Percentiles rank a stretch among this genome's conserved stretches.
Conservation (phyloP, 2,797 vertebrate species). For the Salmo trutta region DNA sequence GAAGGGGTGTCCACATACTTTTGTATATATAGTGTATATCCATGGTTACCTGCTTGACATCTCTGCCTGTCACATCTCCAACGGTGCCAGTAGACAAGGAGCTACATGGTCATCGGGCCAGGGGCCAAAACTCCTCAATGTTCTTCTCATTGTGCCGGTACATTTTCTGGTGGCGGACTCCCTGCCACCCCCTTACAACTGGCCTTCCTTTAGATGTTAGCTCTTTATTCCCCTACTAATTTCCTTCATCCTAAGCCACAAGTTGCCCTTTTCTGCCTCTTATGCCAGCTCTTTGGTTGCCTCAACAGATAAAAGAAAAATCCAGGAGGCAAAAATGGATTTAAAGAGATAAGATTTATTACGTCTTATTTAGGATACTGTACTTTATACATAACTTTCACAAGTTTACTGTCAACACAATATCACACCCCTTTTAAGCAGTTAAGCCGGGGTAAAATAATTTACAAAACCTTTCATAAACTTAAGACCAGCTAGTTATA, state of each 20-base stretch:
- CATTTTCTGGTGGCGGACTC: background rate
- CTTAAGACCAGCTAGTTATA: constrained; percentile 45
- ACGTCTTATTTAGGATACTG: constrained; percentile 66
- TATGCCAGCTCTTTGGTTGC: background rate
- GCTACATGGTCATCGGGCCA: background rate
- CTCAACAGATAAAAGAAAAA: background rate
- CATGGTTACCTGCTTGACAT: background rate
- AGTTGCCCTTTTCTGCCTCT: too few species aligned
- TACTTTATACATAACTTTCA: constrained; percentile 79
- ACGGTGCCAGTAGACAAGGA: background rate
- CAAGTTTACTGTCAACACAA: constrained; percentile 76
- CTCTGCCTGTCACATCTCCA: background rate
- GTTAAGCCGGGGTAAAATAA: constrained; percentile 61
- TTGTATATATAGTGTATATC: background rate
- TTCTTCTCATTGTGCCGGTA: background rate
- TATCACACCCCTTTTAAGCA: constrained; percentile 66
- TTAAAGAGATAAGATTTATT: constrained; percentile 83
- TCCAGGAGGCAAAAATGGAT: constrained; percentile 23
- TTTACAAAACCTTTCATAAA: constrained; percentile 55
- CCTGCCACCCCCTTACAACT: background rate
- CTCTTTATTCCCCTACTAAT: background rate
- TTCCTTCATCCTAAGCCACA: background rate
- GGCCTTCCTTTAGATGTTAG: background rate
- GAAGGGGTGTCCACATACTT: too few species aligned
- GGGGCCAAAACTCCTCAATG: background rate